Base-by-base conservation (phyloP, 1,140 invertebrate genomes). In the Bactericera cockerelli region DNA sequence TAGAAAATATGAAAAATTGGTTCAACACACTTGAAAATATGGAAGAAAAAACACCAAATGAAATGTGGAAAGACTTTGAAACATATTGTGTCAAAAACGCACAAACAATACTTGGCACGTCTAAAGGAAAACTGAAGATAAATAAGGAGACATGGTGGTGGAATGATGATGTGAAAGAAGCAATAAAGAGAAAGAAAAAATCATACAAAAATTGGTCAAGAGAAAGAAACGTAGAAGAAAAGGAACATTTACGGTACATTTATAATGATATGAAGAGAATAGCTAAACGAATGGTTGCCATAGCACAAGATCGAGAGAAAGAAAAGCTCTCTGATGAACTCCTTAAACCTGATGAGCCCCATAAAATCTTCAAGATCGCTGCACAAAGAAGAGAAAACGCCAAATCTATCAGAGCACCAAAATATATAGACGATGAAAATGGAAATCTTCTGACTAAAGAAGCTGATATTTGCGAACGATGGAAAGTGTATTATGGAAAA, bases 331-430 rank as follows among this genome's bases (percentile, higher is more conserved):
- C 10, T 36, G 16, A 36, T 36, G 33, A 36, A 11, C 33, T 36
- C n/a, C 21, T 24, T 16, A 14, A 56, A 56, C 21, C 21, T 56
- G 21, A 25, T 16, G 22, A 26, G n/a, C n/a, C 22, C 8, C 39
- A 26, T 55, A 16, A 59, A 55, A 19, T 56, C 16, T 55, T 59
- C 2, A 56, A 36, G 39, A 59, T 59, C 53, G 58, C 58, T 36
- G 21, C 39, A 49, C 39, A 31, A 59, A 59, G 42, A 22, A 36
- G 39, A 16, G 39, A 59, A 25, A 24, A n/a, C 13, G 21, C 42
- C 1, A 59, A 56, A 49, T 14, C 25, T 56, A 22, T 59, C n/a
- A 56, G 19, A 56, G 14, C 42, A 55, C 39, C 26, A n/a, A 56
- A 56, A 26, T 26, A 59, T 19, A 59, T 59, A 2, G 42, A 57